Evolutionary conservation across 2,113 vertebrate species (phyloP).

Genomic region (human): GRCh38 chr14:44679001-44679500

Average conservation of each 20-base stretch:
- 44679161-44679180: background rate
- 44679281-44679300: background rate
- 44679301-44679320: background rate
- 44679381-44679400: background rate
- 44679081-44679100: background rate
- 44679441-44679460: background rate
- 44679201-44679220: background rate
- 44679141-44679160: background rate
- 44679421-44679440: background rate
- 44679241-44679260: background rate
- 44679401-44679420: background rate
- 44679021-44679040: background rate
- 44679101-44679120: background rate
- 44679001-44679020: background rate
- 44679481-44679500: background rate
- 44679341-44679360: background rate
- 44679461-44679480: background rate
- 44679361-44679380: background rate
- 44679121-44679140: background rate
- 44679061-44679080: background rate
- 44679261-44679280: constrained; percentile 1
- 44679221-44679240: background rate
- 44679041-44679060: background rate
- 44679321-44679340: background rate
- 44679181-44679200: background rate